Conservation (phyloP, 2,888 invertebrate species). For the Leptopilina myrica region DNA sequence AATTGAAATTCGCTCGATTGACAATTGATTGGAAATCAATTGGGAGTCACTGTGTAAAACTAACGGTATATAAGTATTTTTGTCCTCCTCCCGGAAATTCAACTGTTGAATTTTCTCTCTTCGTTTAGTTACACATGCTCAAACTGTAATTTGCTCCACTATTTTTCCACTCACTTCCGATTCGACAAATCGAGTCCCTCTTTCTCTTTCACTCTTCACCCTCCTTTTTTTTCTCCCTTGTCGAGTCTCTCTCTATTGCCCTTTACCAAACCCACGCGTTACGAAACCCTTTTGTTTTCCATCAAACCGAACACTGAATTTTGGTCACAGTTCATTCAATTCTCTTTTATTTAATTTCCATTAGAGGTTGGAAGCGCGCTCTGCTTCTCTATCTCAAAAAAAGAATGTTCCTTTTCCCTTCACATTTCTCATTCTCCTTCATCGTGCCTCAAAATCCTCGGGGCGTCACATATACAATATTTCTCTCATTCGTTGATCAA, state of each 20-base stretch:
- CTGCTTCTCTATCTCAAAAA: constrained; percentile 32
- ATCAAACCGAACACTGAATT: constrained; percentile 67
- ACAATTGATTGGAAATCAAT: constrained; percentile 76
- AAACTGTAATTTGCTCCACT: constrained; percentile 44
- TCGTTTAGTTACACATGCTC: constrained; percentile 38
- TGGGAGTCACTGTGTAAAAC: constrained; percentile 73
- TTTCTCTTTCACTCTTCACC: constrained; percentile 15
- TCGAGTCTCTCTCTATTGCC: constrained; percentile 38
- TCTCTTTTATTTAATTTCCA: constrained; percentile 69
- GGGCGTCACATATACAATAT: no score
- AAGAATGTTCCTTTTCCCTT: constrained; percentile 27
- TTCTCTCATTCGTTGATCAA: no score
- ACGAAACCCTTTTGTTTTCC: constrained; percentile 66
- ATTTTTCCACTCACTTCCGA: constrained; percentile 46
- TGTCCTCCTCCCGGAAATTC: constrained; percentile 58
- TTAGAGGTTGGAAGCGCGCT: constrained; percentile 51
- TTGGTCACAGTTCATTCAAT: constrained; percentile 71
- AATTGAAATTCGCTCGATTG: constrained; percentile 75
- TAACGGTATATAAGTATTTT: constrained; percentile 74
- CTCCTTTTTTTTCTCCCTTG: constrained; percentile 26
- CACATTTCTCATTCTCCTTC: constrained; percentile 16
- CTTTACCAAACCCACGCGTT: constrained; percentile 45
- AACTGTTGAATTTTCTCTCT: constrained; percentile 53
- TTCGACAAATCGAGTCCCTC: constrained; percentile 42
- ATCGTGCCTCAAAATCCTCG: constrained; percentile 5